Evolutionary conservation across 35 echinoderm and acorn worm species (phyloP), one percentile per base, ranked within the genome.

Genomic region (Ophioderma brevispina): DNA sequence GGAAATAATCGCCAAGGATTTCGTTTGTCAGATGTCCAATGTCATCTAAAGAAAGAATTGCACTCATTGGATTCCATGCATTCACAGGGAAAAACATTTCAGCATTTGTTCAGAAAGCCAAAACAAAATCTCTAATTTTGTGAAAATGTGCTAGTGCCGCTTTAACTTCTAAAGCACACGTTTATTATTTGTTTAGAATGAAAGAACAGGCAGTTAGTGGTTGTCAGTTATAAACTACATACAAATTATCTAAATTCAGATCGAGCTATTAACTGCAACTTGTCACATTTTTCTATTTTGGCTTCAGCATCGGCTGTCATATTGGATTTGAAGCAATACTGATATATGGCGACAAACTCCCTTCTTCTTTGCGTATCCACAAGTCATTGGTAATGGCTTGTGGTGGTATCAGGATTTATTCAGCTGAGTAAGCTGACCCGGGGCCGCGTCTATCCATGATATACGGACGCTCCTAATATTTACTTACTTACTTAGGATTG

Each of bases 31-130:
- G 78, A 80, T 15, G 78, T 80, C 78, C 30, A 80, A 80, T 80
- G 78, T 80, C 35, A 18, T 23, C 78, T 80, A 21, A 80, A 80
- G 33, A 80, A 80, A 80, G 38, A 3, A 3, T 35, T 80, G 31
- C 78, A 80, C 78, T 80, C 78, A 80, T 80, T 80, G 78, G 78
- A 80, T 80, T 80, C 38, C 78, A 80, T 15, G 78, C 78, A 36
- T 80, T 80, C 33, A 80, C 78, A 80, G 78, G 78, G 35, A 80
- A 80, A 33, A 3, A 80, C 78, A 80, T 80, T 80, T 80, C 78
- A 80, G 78, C 78, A n/a, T 80, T 80, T 52, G 31, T 80, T 80
- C 78, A 36, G 78, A 80, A 80, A 80, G 78, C 30, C 37, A 80
- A 80, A 80, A 80, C 78, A 80, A 36, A n/a, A 80, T 80, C 30